phyloP scores from a whole-genome alignment of 2,113 vertebrate species.

The Lethenteron camtschaticum region DNA sequence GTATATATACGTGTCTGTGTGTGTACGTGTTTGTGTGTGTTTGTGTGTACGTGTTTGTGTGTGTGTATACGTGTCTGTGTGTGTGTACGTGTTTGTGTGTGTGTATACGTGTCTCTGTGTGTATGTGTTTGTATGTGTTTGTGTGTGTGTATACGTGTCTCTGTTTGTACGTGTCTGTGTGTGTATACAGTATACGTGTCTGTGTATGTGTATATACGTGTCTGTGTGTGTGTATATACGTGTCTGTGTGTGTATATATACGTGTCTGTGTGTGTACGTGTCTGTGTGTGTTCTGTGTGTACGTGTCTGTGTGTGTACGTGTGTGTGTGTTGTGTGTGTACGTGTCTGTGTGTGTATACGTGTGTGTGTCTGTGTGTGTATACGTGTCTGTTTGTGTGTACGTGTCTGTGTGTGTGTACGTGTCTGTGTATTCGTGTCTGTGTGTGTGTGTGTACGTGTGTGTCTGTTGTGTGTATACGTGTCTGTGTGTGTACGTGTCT shows the following conservation, averaged over 20 bases:
- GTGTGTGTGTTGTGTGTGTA: too few relatives aligned
- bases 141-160: background rate
- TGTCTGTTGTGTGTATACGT: too few relatives aligned
- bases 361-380: too few relatives aligned
- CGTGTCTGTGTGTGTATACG: too few relatives aligned
- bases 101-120: background rate
- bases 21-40: background rate
- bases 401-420: slow-evolving; percentile 2
- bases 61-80: background rate
- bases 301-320: too few relatives aligned
- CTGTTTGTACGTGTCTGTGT: background rate
- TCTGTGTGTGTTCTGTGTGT: background rate
- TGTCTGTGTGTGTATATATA: background rate
- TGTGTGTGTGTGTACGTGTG: background rate
- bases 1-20: too few relatives aligned
- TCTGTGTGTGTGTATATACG: background rate
- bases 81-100: background rate
- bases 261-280: background rate
- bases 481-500: background rate
- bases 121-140: background rate
- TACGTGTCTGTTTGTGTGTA: too few relatives aligned
- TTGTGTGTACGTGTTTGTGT: background rate
- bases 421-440: background rate
- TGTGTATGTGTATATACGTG: background rate
- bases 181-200: background rate